Evolutionary conservation across 2,113 vertebrate genomes (phyloP), one percentile per base, ranked within the genome.

Genomic region (Microtus ochrogaster): DNA sequence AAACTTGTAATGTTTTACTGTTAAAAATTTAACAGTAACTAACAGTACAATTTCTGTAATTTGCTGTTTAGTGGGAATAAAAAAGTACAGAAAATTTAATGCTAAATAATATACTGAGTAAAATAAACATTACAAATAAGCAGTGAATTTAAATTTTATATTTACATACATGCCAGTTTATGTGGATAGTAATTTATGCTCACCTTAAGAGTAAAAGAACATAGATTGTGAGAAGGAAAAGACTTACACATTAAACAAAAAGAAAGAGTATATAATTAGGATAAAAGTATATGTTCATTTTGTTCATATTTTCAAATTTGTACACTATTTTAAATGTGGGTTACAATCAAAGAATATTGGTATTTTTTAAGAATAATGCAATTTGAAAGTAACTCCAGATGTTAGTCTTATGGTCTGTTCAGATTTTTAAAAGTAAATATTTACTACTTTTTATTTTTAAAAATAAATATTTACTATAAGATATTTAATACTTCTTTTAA

Each of bases 1-100:
- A 95, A 89, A 41, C 89, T 86, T 39, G 33, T 66, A 47, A 73
- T 41, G 90, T 78, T 90, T 10, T 1, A 8, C 4, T 39, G 65
- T 49, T 70, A 44, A 84, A n/a, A 65, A 77, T 81, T 88, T 72
- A 87, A 94, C 92, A 82, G 22, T 12, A 87, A 66, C 6, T 92
- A 12, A 78, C 79, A 58, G 28, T 74, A 0, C 21, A 3, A 85
- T 91, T 94, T 84, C 19, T 79, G 41, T 87, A 44, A 72, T 33
- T 78, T 94, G 21, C 52, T 92, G 10, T 83, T 92, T 84, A n/a
- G 21, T 72, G 12, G 79, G 16, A 94, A 88, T 47, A 41, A 16
- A 77, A 93, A 94, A n/a, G 65, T 41, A 88, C 8, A 22, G n/a
- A 55, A 96, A 77, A 92, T 7, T 88, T 11, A 6, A 2, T 86